A percentile compares a stretch with the other conserved stretches of the same genome.
Evolutionary conservation across 2,797 vertebrate species (phyloP).

Genomic region (Lerista edwardsae): DNA sequence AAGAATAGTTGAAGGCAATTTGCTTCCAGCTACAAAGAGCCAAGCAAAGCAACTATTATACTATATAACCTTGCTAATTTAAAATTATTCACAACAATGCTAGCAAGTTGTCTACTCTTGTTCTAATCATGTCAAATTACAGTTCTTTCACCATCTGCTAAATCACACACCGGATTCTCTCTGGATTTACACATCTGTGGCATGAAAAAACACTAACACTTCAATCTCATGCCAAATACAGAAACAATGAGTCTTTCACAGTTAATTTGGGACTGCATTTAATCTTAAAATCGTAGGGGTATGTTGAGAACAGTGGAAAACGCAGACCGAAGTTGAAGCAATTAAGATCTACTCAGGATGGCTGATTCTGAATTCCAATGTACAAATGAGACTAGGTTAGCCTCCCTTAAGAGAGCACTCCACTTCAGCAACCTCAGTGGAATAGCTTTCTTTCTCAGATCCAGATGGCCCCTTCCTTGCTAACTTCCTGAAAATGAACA

Average conservation of each 20-base stretch:
- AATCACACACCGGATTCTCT: constrained; percentile 3
- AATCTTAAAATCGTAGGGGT: constrained; percentile 1
- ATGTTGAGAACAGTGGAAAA: background rate
- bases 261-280: background rate
- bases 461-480: no score
- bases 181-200: constrained; percentile 5
- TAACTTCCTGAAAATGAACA: no score
- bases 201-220: background rate
- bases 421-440: no score
- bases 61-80: constrained; percentile 51
- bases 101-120: constrained; percentile 62
- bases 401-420: no score
- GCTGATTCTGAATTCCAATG: no score
- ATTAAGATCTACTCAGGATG: no score
- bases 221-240: constrained; percentile 18
- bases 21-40: background rate
- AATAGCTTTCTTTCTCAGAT: no score
- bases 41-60: background rate
- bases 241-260: background rate
- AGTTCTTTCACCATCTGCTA: constrained; percentile 35
- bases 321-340: background rate
- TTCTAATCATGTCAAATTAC: constrained; percentile 16
- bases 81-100: constrained; percentile 57
- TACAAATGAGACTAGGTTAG: no score
- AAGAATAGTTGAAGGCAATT: background rate